A percentile compares a stretch with the other conserved stretches of the same genome.
These are phyloP conservation scores for Baccha elongata DNA, from an alignment of 2,888 invertebrate genomes.

Conservation along the genomic window DNA sequence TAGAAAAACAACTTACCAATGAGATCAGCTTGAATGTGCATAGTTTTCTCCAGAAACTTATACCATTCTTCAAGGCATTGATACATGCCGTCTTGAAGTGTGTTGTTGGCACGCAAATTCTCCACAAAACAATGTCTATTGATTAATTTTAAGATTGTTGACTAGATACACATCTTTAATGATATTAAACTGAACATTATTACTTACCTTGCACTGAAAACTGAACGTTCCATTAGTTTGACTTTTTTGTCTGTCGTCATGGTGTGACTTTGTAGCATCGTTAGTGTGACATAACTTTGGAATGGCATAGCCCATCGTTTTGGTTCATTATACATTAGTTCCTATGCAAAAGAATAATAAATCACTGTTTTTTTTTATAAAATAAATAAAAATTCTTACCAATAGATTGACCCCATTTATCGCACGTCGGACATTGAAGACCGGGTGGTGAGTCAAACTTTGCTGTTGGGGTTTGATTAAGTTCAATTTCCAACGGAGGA, in stretches of 20 bases:
- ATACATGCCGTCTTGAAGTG: constrained; percentile 89
- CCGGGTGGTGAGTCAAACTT: no score
- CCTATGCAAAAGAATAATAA: constrained; percentile 81
- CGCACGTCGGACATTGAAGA: no score
- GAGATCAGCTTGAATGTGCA: constrained; percentile 91
- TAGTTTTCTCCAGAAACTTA: constrained; percentile 88
- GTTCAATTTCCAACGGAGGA: no score
- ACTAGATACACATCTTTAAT: neutral
- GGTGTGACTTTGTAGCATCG: constrained; percentile 92
- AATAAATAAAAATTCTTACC: constrained; percentile 79
- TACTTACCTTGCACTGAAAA: constrained; percentile 89
- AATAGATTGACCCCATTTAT: constrained; percentile 91
- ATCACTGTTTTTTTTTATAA: neutral
- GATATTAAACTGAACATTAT: neutral
- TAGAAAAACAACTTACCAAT: constrained; percentile 88
- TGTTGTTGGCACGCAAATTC: constrained; percentile 87
- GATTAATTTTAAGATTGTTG: neutral
- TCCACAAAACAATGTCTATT: constrained; percentile 91
- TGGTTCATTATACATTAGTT: constrained; percentile 93
- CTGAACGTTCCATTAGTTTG: constrained; percentile 94
- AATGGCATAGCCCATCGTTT: constrained; percentile 92
- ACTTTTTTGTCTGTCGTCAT: constrained; percentile 86
- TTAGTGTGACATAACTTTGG: constrained; percentile 95
- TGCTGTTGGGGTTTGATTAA: no score
- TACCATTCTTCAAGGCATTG: constrained; percentile 94